A percentile compares a stretch with the other conserved stretches of the same genome.
Conservation (phyloP, 2,888 invertebrate species). For the Agriopis leucophaearia region DNA sequence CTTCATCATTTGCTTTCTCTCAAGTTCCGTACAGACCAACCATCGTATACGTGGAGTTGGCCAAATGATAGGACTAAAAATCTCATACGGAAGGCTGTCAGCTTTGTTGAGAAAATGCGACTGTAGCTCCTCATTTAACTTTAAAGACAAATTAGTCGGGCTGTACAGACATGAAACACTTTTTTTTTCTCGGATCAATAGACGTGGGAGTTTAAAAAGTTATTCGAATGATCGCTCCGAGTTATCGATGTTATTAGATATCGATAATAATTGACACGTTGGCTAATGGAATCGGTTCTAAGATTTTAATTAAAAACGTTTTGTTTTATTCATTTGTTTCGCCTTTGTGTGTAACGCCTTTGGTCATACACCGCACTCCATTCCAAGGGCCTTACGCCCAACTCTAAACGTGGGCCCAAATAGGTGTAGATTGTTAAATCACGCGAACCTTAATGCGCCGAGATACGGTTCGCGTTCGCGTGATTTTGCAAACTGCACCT, state of each 20-base stretch:
- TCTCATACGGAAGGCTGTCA: not conserved
- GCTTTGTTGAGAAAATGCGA: not conserved
- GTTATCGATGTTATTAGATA: conserved; percentile 47
- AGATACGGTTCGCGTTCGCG: too few relatives aligned
- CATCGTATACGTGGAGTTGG: not conserved
- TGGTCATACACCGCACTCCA: not conserved
- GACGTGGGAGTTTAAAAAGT: conserved; percentile 34
- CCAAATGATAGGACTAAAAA: not conserved
- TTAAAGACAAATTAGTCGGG: not conserved
- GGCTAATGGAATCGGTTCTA: conserved; percentile 47
- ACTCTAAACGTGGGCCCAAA: too few relatives aligned
- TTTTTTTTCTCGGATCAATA: conserved; percentile 4
- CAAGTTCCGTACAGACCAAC: not conserved
- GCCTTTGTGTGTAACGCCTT: conserved; percentile 17
- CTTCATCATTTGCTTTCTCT: conserved; percentile 15
- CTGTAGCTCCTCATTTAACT: not conserved
- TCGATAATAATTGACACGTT: conserved; percentile 50
- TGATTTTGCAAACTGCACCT: too few relatives aligned
- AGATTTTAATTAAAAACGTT: conserved; percentile 39
- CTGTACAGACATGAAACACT: not conserved
- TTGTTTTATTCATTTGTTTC: conserved; percentile 25
- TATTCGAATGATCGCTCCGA: conserved; percentile 42
- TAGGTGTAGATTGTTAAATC: too few relatives aligned
- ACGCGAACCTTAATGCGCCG: too few relatives aligned
- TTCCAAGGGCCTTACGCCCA: too few relatives aligned